Conservation (phyloP, 2,113 vertebrate species). For the Origma solitaria region DNA sequence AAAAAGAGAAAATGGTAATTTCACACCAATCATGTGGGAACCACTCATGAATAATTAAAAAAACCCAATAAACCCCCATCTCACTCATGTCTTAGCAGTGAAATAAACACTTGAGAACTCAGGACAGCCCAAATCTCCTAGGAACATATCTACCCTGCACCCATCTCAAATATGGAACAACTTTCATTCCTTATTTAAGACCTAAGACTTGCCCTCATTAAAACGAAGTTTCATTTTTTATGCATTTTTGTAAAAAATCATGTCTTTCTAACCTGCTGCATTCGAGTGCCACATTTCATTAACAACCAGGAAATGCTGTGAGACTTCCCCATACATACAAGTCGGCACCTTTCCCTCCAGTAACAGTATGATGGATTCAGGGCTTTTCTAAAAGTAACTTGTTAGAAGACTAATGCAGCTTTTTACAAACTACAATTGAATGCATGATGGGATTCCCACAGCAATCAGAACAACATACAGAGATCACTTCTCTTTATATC, state of each 20-base stretch:
- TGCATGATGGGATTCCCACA: not conserved
- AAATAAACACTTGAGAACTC: not conserved
- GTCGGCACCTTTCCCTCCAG: not conserved
- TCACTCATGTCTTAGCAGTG: not conserved
- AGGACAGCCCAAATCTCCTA: not conserved
- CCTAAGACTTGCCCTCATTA: not conserved
- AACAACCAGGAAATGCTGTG: not conserved
- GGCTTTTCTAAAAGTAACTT: not conserved
- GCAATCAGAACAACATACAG: not conserved
- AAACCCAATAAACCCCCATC: fast-evolving
- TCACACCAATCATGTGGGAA: not conserved
- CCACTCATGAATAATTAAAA: not conserved
- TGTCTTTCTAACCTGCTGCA: not conserved
- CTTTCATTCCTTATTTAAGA: not conserved
- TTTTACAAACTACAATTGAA: not conserved
- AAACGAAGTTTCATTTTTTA: not conserved
- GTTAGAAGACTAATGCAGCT: not conserved
- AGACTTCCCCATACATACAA: not conserved
- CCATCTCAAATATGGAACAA: not conserved
- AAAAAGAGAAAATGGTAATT: not conserved
- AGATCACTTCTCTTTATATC: not conserved
- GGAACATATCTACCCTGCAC: not conserved
- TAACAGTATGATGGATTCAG: not conserved
- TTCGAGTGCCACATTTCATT: not conserved
- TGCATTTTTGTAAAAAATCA: not conserved